phyloP scores from a whole-genome alignment of 2,113 vertebrate genomes.

The Sapajus apella region DNA sequence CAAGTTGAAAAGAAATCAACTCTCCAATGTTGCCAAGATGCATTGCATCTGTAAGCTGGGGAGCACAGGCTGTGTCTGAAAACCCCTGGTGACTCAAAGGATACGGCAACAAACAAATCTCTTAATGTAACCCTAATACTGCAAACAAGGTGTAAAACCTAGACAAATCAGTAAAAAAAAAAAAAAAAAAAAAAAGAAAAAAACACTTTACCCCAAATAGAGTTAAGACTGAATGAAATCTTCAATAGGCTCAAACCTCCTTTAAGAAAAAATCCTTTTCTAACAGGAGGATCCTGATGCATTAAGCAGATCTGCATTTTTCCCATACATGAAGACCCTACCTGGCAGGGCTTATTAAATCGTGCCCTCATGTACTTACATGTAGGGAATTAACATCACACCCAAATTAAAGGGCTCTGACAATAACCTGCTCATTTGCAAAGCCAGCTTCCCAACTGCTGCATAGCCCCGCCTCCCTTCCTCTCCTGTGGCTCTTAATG shows the following conservation, averaged over 20 bases:
- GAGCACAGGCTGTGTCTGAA: conserved; percentile 38
- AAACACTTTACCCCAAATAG: neutral
- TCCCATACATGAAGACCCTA: conserved; percentile 67
- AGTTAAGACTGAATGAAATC: conserved; percentile 51
- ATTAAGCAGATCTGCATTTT: conserved; percentile 77
- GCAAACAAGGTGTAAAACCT: conserved; percentile 30
- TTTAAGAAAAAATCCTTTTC: conserved; percentile 65
- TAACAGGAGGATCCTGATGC: conserved; percentile 64
- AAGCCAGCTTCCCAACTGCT: conserved; percentile 66
- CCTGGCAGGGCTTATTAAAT: conserved; percentile 77
- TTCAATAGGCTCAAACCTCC: conserved; percentile 45
- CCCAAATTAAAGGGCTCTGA: conserved; percentile 81
- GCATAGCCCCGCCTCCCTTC: neutral
- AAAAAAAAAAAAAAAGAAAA: neutral
- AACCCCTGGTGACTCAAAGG: conserved; percentile 50
- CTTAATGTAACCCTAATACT: conserved; percentile 64
- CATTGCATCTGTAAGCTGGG: conserved; percentile 24
- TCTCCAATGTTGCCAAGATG: neutral
- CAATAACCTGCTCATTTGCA: conserved; percentile 77
- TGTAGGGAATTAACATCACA: conserved; percentile 80
- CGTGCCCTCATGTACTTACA: conserved; percentile 75
- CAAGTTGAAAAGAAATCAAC: conserved; percentile 57
- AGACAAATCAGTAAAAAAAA: conserved; percentile 30
- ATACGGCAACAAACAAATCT: conserved; percentile 68
- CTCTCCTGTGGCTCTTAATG: neutral